A percentile compares a stretch with the other conserved stretches of the same genome.
Evolutionary conservation across 2,797 vertebrate species (phyloP).

Genomic region (Tapera naevia): DNA sequence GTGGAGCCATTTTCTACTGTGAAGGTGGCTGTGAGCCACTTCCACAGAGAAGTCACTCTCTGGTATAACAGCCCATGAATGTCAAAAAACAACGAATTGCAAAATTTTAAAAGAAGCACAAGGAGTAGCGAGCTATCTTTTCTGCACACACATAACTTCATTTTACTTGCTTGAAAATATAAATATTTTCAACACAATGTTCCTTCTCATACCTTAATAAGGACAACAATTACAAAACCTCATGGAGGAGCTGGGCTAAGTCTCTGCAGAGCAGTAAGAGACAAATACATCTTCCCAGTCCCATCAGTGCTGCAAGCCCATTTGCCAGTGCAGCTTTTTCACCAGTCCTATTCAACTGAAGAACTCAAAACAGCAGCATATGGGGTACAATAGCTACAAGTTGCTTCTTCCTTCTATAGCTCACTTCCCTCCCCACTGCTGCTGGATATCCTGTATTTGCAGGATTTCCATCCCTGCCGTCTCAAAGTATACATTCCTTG

Average conservation of each 20-base stretch:
- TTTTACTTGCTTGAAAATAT: background rate
- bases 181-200: background rate
- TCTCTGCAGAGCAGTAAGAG: background rate
- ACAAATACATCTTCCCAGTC: background rate
- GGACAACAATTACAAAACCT: background rate
- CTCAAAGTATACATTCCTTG: fast-evolving
- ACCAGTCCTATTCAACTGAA: background rate
- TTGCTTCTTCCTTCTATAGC: background rate
- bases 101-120: background rate
- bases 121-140: background rate
- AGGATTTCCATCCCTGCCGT: background rate
- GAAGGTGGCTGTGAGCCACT: background rate
- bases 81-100: background rate
- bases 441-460: background rate
- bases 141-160: background rate
- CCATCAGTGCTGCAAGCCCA: background rate
- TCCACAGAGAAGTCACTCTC: background rate
- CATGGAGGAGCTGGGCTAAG: background rate
- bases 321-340: background rate
- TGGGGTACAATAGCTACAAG: background rate
- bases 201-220: background rate
- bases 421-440: background rate
- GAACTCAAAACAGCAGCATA: background rate
- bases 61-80: background rate
- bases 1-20: background rate